These are phyloP conservation scores for Paracyclopina nana DNA, from an alignment of 1,140 invertebrate species.

Conservation along the genomic window DNA sequence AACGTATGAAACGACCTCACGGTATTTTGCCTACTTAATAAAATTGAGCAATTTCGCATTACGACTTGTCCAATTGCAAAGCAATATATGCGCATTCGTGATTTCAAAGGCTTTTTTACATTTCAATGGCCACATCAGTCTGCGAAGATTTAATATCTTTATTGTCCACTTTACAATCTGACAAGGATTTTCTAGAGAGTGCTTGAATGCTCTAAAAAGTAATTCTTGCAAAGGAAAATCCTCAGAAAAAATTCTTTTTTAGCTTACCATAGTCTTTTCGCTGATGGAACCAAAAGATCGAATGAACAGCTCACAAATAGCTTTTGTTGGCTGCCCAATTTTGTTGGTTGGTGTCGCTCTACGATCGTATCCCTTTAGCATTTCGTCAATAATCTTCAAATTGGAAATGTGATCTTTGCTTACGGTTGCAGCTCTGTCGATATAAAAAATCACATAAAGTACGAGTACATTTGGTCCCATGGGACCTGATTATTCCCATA, in stretches of 20 bases:
- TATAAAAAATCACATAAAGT: no score
- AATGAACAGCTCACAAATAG: slow-evolving; percentile 3
- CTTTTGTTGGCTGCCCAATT: background rate
- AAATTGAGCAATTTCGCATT: no score
- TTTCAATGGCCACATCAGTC: background rate
- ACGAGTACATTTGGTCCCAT: no score
- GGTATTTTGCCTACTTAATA: no score
- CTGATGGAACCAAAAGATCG: slow-evolving; percentile 4
- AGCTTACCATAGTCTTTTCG: slow-evolving; percentile 10
- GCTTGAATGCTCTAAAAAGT: background rate
- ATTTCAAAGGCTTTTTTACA: background rate
- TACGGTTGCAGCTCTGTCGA: no score
- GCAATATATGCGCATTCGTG: background rate
- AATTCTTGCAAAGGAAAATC: background rate
- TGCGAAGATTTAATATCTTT: background rate
- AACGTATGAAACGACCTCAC: no score
- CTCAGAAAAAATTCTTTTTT: background rate
- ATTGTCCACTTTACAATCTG: background rate
- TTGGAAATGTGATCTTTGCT: background rate
- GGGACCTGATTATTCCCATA: no score
- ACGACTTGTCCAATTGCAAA: no score
- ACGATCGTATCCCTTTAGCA: background rate
- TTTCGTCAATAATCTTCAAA: background rate
- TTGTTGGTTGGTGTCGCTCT: slow-evolving; percentile 1
- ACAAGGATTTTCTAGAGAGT: background rate